Conservation (phyloP, 2,888 invertebrate genomes). For the Caprella mutica region DNA sequence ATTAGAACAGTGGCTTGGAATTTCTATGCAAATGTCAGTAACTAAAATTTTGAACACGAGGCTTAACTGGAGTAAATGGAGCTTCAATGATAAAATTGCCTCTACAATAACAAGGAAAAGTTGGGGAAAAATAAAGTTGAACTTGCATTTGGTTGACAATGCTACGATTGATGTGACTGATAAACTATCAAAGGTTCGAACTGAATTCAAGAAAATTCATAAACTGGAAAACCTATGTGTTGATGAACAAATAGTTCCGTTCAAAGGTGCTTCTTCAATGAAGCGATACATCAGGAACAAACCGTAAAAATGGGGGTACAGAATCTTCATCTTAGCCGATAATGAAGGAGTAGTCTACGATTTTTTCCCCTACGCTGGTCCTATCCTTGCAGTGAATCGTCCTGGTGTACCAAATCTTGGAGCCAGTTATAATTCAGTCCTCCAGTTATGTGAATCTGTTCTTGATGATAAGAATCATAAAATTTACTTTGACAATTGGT, state of each 20-base stretch:
- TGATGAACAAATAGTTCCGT: constrained; percentile 10
- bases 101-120: no score
- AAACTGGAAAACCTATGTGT: constrained; percentile 8
- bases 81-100: no score
- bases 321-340: background rate
- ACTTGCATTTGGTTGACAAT: no score
- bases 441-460: constrained; percentile 11
- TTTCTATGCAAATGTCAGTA: no score
- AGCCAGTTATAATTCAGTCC: constrained; percentile 6
- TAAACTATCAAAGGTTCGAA: no score
- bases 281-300: constrained; percentile 9
- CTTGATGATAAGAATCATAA: constrained; percentile 15
- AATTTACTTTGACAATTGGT: constrained; percentile 21
- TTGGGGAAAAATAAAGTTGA: no score
- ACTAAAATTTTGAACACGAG: no score
- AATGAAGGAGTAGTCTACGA: background rate
- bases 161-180: no score
- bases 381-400: constrained; percentile 1
- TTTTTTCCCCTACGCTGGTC: background rate
- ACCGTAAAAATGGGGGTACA: background rate
- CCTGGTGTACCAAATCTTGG: constrained; percentile 12
- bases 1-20: no score
- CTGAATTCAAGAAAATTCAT: constrained; percentile 2
- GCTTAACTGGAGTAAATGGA: no score
- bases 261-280: constrained; percentile 6